Conservation (phyloP, 2,797 vertebrate genomes). For the Arctocebus calabarensis region DNA sequence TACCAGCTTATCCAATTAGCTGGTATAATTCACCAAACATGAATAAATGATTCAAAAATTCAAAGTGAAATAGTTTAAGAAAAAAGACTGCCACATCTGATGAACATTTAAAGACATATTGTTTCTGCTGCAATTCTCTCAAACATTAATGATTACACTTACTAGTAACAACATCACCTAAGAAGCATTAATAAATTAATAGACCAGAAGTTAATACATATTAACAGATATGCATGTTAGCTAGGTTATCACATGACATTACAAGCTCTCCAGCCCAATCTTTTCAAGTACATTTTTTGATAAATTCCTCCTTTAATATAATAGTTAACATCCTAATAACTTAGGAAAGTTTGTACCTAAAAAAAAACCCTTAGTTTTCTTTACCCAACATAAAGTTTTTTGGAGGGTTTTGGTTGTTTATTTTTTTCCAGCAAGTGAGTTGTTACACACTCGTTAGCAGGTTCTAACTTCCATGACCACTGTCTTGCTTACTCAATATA, state of each 20-base stretch:
- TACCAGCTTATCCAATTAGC: background rate
- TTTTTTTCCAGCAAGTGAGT: too few relatives aligned
- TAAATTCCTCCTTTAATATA: background rate
- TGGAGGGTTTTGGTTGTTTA: too few relatives aligned
- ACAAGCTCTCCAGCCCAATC: background rate
- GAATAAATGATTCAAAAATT: background rate
- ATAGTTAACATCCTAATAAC: background rate
- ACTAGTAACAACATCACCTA: background rate
- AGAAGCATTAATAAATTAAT: background rate
- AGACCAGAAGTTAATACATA: background rate
- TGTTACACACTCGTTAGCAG: too few relatives aligned
- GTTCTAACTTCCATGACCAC: too few relatives aligned
- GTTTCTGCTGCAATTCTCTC: background rate
- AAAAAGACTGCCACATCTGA: constrained; percentile 8
- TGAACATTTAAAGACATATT: constrained; percentile 24
- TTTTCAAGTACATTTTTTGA: constrained; percentile 20
- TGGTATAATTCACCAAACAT: background rate
- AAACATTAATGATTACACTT: constrained; percentile 10
- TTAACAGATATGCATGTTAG: background rate
- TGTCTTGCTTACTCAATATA: background rate
- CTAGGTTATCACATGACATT: background rate
- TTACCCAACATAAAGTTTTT: background rate
- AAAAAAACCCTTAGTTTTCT: background rate
- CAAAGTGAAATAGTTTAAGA: constrained; percentile 3
- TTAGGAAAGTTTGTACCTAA: background rate